Conservation (phyloP, 2,888 invertebrate genomes). For the Metopia argyrocephala region DNA sequence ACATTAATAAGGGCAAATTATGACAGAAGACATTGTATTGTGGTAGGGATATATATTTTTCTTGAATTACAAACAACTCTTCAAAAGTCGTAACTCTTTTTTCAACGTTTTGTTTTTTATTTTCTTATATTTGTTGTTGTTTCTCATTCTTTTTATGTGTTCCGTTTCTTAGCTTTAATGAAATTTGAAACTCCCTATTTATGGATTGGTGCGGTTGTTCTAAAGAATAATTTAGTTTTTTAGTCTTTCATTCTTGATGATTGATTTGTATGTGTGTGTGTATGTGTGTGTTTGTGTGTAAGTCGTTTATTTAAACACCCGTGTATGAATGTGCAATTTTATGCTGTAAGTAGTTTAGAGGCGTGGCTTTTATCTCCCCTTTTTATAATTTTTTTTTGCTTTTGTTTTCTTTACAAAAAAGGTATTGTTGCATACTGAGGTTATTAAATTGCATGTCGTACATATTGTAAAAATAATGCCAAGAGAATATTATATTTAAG, state of each 20-base stretch:
- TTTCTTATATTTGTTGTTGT: not conserved
- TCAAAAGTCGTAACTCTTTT: slow-evolving; percentile 57
- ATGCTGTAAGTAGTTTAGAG: slow-evolving; percentile 42
- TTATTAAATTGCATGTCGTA: slow-evolving; percentile 53
- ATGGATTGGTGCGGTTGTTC: slow-evolving; percentile 62
- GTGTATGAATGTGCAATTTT: slow-evolving; percentile 43
- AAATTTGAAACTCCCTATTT: slow-evolving; percentile 66
- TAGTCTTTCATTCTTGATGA: slow-evolving; percentile 10
- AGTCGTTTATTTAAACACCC: not conserved
- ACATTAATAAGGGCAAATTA: slow-evolving; percentile 68
- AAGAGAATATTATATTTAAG: not conserved
- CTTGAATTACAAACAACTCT: slow-evolving; percentile 50
- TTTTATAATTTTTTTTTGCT: not conserved
- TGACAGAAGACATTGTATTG: slow-evolving; percentile 61
- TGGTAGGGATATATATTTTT: slow-evolving; percentile 47
- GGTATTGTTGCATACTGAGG: slow-evolving; percentile 48
- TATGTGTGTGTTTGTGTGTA: slow-evolving; percentile 8
- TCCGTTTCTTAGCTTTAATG: slow-evolving; percentile 28
- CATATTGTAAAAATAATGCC: not conserved
- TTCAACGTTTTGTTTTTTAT: slow-evolving; percentile 22
- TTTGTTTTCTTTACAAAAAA: not conserved
- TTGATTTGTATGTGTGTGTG: slow-evolving; percentile 40
- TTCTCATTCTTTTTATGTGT: not conserved
- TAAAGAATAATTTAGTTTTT: slow-evolving; percentile 28
- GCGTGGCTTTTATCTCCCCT: slow-evolving; percentile 42